Base-by-base conservation (phyloP, 2,113 vertebrate species). In the Hippocampus comes region DNA sequence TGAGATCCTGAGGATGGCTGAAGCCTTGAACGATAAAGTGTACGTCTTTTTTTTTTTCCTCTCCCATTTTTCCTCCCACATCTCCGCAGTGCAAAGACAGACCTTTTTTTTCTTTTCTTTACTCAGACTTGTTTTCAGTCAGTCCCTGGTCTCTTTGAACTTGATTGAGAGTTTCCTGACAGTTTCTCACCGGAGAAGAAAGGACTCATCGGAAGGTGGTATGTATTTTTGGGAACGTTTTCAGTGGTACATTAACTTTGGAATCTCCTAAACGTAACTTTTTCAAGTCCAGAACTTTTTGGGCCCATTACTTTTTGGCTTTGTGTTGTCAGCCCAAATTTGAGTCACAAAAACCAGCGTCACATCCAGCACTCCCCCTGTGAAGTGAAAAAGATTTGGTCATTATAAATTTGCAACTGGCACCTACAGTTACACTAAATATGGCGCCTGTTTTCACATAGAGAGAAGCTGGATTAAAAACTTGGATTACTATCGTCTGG, bases 1-100 rank as follows among this genome's bases (percentile, higher is more conserved):
- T 72, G 94, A 99, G 90, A 96, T 99, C 63, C 95, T 99, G 80
- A 89, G 90, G 53, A 95, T 94, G 93, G 95, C 96, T 9, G 96
- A 98, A 87, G 93, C 95, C 76, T 89, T 96, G 74, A 90, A 89
- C 5, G 95, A 99, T 77, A 99, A 99, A 98, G 96, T 99, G 97
- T 99, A 92, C 87, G 72, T 55, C 43, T 73, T 9, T 21, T 18
- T 21, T 71, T n/a, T 63, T 1, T 65, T n/a, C 8, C 6, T 60
- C 27, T 27, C 27, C 27, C 27, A 21, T 59, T 65, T 11, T n/a
- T 18, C 6, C 20, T 0, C 34, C 34, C 4, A 49, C 20, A 17
- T 9, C 14, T 48, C 23, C 20, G 55, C 5, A 17, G 4, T 11
- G 42, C 43, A 66, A 51, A 81, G 12, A 12, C 15, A 51, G 41